A percentile compares a stretch with the other conserved stretches of the same genome.
Evolutionary conservation across 2,888 invertebrate genomes (phyloP).

Genomic region (Dicroscelio sp.): DNA sequence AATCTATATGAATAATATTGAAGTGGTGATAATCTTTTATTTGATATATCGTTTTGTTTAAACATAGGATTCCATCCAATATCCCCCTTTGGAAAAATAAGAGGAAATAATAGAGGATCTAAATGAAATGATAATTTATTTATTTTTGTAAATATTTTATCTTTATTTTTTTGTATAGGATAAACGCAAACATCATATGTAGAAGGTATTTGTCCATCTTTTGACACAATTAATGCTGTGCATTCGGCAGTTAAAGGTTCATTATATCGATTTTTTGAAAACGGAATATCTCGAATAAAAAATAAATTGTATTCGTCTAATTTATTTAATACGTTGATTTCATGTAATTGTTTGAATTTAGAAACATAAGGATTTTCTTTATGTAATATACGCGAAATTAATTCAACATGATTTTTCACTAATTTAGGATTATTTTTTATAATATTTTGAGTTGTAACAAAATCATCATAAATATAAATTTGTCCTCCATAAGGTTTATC

Average conservation of each 20-base stretch:
- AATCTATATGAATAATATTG: slow-evolving; percentile 44
- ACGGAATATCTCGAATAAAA: slow-evolving; percentile 2
- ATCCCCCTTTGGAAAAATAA: slow-evolving; percentile 18
- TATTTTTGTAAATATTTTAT: neutral
- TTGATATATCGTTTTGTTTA: neutral
- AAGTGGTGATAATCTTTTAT: neutral
- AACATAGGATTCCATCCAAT: slow-evolving; percentile 9
- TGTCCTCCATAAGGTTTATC: slow-evolving; percentile 1
- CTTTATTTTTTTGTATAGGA: neutral
- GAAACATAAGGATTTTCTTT: slow-evolving; percentile 14
- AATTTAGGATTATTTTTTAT: slow-evolving; percentile 11
- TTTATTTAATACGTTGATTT: neutral
- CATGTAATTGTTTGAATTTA: slow-evolving; percentile 5
- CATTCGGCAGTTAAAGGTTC: slow-evolving; percentile 9
- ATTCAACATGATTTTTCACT: neutral
- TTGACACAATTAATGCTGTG: neutral
- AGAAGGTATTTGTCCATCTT: neutral
- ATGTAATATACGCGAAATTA: neutral
- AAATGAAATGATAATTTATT: slow-evolving; percentile 35
- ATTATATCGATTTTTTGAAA: neutral
- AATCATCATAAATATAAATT: slow-evolving; percentile 32
- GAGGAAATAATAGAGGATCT: slow-evolving; percentile 6
- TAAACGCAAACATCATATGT: neutral
- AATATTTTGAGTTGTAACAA: slow-evolving; percentile 3
- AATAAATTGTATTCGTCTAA: slow-evolving; percentile 5